Conservation (phyloP, 2,888 invertebrate species). For the Pardosa pseudoannulata region DNA sequence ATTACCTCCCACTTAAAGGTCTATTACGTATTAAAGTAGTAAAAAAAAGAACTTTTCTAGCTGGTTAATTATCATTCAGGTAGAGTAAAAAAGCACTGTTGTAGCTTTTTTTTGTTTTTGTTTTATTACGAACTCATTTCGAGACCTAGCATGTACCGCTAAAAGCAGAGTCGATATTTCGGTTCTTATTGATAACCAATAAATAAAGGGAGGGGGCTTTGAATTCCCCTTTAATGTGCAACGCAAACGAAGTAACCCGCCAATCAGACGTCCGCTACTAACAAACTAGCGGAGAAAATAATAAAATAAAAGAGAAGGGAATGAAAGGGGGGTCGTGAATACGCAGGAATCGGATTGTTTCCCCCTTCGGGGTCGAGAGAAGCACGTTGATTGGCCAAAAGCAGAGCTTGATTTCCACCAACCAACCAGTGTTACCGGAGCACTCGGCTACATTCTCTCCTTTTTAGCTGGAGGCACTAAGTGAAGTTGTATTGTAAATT, state of each 20-base stretch:
- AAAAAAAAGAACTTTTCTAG: not conserved
- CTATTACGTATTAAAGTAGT: too few relatives aligned
- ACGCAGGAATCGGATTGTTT: constrained; percentile 18
- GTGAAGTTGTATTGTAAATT: constrained; percentile 67
- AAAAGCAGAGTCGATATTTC: constrained; percentile 46
- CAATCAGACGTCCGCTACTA: constrained; percentile 61
- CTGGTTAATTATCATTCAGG: not conserved
- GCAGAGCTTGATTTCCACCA: constrained; percentile 68
- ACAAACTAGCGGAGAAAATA: constrained; percentile 62
- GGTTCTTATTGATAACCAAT: constrained; percentile 60
- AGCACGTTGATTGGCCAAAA: constrained; percentile 69
- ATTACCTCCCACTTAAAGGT: constrained; percentile 1
- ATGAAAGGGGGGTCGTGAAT: constrained; percentile 26
- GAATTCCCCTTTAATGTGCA: constrained; percentile 46
- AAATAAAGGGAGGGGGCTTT: constrained; percentile 24
- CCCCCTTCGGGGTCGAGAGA: constrained; percentile 57
- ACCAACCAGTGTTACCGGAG: constrained; percentile 63
- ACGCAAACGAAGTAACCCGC: constrained; percentile 65
- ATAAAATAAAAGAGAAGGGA: constrained; percentile 53
- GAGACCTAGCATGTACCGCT: constrained; percentile 17
- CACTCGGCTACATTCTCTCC: constrained; percentile 55
- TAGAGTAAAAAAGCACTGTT: not conserved
- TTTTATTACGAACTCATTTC: constrained; percentile 36
- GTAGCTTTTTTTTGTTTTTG: too few relatives aligned
- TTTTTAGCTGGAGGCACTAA: constrained; percentile 62